Base-by-base conservation (phyloP, 92 coral and sea anemone genomes). In the Actinostola sp. region DNA sequence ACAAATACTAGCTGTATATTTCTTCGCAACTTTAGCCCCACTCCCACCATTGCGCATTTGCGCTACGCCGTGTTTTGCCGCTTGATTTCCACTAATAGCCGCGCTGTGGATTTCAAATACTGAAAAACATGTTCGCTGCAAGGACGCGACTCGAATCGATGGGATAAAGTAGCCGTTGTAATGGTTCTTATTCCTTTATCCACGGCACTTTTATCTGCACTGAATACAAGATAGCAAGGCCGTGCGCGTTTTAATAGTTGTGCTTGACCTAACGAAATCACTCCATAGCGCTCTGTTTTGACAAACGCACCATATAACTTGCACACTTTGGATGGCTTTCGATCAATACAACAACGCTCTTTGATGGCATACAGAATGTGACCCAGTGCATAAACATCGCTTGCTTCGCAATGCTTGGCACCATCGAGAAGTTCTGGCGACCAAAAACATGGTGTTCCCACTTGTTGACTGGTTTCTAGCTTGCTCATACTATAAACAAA, bases 301-400 rank as follows among this genome's bases (percentile, higher is more conserved):
- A 92, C 88, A 73, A 84, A 92, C 0, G 93, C 97, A 17, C 97
- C 97, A 65, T 82, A 92, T 66, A 86, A 74, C 29, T 30, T 10
- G 20, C 25, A 20, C 60, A 53, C 25, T 20, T 48, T 20, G 31
- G 20, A 25, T 7, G 63, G 56, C 9, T 65, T 57, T 3, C 72
- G 67, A 17, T 66, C 45, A 26, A 84, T 84, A 65, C 28, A 92
- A 68, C 82, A 82, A 3, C 97, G 96, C 30, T 83, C 89, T 45
- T 82, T 64, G 54, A 92, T 87, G 0, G 92, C 97, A 70, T 79
- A 82, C 59, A 92, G 83, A 16, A 92, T 54, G 34, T 78, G 83
- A 0, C 96, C 97, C 33, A 92, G 70, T 8, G 96, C 87, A 77
- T 86, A 92, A n/a, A 92, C 64, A 63, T 92, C 97, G 15, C 79